Evolutionary conservation across 2,113 vertebrate species (phyloP).

Genomic region (Microcebus tavaratra): DNA sequence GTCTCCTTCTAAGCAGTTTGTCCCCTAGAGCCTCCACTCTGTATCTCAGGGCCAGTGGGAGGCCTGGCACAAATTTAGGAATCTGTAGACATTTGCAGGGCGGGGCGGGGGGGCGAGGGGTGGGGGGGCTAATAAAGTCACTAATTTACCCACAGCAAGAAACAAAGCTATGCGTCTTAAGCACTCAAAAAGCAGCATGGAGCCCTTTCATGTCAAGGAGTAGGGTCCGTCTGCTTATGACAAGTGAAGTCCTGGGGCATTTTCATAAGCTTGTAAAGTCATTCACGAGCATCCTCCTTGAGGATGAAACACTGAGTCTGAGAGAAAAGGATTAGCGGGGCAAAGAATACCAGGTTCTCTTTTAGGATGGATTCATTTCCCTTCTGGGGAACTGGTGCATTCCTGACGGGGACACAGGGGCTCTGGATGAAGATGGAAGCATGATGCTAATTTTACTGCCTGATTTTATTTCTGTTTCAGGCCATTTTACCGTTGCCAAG

Average conservation of each 20-base stretch:
- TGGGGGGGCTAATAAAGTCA: neutral
- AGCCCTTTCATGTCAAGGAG: neutral
- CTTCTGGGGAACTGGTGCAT: slow-evolving; percentile 40
- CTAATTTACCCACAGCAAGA: neutral
- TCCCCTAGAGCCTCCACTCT: neutral
- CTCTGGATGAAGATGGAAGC: slow-evolving; percentile 69
- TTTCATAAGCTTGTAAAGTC: neutral
- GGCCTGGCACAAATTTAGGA: neutral
- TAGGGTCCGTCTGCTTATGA: neutral
- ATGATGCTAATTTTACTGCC: slow-evolving; percentile 77
- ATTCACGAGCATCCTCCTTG: slow-evolving; percentile 42
- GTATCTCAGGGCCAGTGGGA: neutral
- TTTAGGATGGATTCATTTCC: slow-evolving; percentile 70
- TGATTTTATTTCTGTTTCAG: slow-evolving; percentile 70
- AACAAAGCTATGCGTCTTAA: neutral
- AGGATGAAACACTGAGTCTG: slow-evolving; percentile 39
- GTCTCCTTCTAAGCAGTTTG: neutral
- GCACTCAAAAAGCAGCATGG: neutral
- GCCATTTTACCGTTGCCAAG: slow-evolving; percentile 72
- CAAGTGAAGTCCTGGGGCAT: neutral
- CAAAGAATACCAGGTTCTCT: slow-evolving; percentile 49
- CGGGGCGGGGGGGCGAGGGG: fast-evolving
- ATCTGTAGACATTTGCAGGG: neutral
- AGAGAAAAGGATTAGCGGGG: slow-evolving; percentile 66
- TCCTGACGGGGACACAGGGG: neutral